These are phyloP conservation scores for Heloderma charlesbogerti DNA, from an alignment of 2,113 vertebrate species.

Conservation along the genomic window DNA sequence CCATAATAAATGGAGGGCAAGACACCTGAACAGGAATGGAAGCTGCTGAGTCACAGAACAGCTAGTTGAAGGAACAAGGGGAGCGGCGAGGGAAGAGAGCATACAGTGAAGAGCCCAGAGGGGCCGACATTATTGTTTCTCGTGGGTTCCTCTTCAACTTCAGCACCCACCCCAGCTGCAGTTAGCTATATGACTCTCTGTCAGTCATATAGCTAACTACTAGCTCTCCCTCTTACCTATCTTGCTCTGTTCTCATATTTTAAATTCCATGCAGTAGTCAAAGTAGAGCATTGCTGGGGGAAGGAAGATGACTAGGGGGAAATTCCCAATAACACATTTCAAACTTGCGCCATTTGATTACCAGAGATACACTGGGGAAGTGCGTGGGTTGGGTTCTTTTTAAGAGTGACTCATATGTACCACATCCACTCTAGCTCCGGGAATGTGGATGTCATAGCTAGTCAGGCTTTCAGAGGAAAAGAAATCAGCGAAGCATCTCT, in stretches of 20 bases:
- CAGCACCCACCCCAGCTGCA: neutral
- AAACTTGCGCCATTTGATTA: neutral
- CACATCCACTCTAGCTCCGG: conserved; percentile 58
- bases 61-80: neutral
- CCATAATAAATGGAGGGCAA: no score
- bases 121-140: no score
- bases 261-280: conserved; percentile 12
- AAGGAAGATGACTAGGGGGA: neutral
- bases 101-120: neutral
- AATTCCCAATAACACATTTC: neutral
- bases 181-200: no score
- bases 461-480: fast-evolving
- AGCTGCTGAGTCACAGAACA: conserved; percentile 31
- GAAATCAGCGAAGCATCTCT: neutral
- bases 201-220: neutral
- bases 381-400: neutral
- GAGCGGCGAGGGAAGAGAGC: fast-evolving
- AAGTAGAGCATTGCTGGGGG: neutral
- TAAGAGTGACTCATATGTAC: conserved; percentile 60
- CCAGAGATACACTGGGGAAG: neutral
- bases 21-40: no score
- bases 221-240: neutral
- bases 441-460: conserved; percentile 42
- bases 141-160: no score
- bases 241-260: neutral